phyloP scores from a whole-genome alignment of 2,113 vertebrate species.

The Neotoma lepida region DNA sequence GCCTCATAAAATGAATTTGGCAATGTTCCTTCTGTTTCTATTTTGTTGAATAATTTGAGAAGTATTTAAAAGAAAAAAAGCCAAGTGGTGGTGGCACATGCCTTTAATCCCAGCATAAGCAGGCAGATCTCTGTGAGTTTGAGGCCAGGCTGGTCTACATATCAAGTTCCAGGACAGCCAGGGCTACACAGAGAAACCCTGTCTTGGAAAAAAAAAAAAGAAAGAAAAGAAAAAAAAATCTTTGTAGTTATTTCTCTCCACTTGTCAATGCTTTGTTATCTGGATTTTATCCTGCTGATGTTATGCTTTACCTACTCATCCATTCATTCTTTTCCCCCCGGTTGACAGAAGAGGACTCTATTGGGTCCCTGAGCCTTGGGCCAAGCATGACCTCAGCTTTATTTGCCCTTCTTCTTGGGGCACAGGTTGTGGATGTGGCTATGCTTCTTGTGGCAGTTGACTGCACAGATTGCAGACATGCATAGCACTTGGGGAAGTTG shows the following conservation, averaged over 20 bases:
- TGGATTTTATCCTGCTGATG: neutral
- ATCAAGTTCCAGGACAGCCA: neutral
- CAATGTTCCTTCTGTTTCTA: neutral
- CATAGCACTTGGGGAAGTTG: neutral
- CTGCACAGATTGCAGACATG: too few species aligned
- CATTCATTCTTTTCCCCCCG: neutral
- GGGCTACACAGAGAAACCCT: neutral
- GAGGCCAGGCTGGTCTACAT: neutral
- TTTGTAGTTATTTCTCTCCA: neutral
- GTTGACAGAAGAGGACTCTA: neutral
- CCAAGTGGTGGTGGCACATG: neutral
- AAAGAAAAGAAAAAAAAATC: neutral
- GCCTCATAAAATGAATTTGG: neutral
- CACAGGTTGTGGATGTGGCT: neutral
- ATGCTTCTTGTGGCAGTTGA: neutral
- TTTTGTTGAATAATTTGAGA: neutral
- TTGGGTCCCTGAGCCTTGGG: neutral
- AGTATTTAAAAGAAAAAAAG: too few species aligned
- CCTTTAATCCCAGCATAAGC: neutral
- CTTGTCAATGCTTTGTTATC: conserved; percentile 16
- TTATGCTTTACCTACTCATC: neutral
- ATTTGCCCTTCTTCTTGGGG: neutral
- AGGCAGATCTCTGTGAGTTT: neutral
- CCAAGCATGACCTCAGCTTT: neutral
- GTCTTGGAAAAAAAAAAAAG: neutral